Evolutionary conservation across 2,113 vertebrate species (phyloP).

Genomic region (Phyllopteryx taeniolatus): DNA sequence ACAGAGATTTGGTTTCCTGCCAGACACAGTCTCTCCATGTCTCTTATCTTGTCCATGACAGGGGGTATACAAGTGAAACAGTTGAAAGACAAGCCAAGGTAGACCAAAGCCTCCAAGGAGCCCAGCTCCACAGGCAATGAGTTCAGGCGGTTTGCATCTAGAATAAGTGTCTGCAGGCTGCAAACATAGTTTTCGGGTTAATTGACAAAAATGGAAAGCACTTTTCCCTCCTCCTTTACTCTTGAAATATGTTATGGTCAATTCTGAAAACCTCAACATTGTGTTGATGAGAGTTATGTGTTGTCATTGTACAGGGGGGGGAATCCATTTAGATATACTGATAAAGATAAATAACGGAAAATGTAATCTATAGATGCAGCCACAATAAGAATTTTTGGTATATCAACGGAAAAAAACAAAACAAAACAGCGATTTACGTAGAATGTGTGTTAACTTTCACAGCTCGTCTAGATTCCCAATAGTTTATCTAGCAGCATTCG

Average conservation of each 20-base stretch:
- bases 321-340: not conserved
- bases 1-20: constrained; percentile 82
- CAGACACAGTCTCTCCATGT: constrained; percentile 91
- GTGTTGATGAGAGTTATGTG: constrained; percentile 26
- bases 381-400: too few relatives aligned
- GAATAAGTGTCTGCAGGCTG: constrained; percentile 92
- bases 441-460: too few relatives aligned
- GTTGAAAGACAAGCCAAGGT: constrained; percentile 94
- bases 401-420: too few relatives aligned
- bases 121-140: constrained; percentile 84
- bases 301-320: constrained; percentile 20
- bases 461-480: too few relatives aligned
- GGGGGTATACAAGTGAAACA: constrained; percentile 82
- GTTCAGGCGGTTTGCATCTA: constrained; percentile 89
- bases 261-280: constrained; percentile 13
- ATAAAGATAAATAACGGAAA: too few relatives aligned
- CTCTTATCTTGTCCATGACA: constrained; percentile 82
- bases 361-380: too few relatives aligned
- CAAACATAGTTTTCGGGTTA: constrained; percentile 1
- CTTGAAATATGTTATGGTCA: constrained; percentile 4
- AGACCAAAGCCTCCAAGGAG: constrained; percentile 83
- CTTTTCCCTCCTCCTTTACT: not conserved
- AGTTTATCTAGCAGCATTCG: too few relatives aligned
- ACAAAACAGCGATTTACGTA: too few relatives aligned
- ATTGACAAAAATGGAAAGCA: not conserved